Base-by-base conservation (phyloP, 2,888 invertebrate genomes). In the Heliconius ismenius region DNA sequence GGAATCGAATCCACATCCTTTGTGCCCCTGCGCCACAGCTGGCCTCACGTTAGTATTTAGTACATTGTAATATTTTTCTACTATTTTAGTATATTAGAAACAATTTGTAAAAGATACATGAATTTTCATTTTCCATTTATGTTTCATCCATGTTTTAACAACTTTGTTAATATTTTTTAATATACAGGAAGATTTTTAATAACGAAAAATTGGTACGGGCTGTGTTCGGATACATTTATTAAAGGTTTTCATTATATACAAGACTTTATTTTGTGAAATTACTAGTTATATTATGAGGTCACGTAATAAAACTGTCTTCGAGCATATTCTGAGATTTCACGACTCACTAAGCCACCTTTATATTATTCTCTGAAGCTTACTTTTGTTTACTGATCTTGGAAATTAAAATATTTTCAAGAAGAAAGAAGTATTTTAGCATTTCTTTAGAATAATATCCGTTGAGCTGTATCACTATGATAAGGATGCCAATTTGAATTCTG, bases 341-440 rank as follows among this genome's bases (percentile, higher is more conserved):
- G 65, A n/a, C 39, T 24, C 18, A 39, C 39, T 67, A 39, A 67
- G 67, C 39, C 24, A 43, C 67, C 67, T 43, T 24, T 39, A 67
- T 67, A 67, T 67, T 36, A 67, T 24, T 67, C 67, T 24, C 13
- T 73, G 28, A 49, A 73, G 43, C 49, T 73, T 43, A 15, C 28
- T 63, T 63, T 73, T 73, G 62, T 73, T 39, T 72, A 58, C 32
- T 64, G 64, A 36, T 64, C 39, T 64, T 24, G 36, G 32, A 60
- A 72, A 72, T 36, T 72, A 60, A 65, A 74, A 32, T 24, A 32
- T 32, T 74, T 74, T 64, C 21, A 32, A 74, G n/a, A 21, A 13
- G 28, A 18, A 54, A 49, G 7, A 54, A 18, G 10, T 49, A 7
- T 26, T 65, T 67, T 67, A 6, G 26, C 11, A 26, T 67, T 39